Conservation (phyloP, 2,888 invertebrate genomes). For the Laspeyria flexula region DNA sequence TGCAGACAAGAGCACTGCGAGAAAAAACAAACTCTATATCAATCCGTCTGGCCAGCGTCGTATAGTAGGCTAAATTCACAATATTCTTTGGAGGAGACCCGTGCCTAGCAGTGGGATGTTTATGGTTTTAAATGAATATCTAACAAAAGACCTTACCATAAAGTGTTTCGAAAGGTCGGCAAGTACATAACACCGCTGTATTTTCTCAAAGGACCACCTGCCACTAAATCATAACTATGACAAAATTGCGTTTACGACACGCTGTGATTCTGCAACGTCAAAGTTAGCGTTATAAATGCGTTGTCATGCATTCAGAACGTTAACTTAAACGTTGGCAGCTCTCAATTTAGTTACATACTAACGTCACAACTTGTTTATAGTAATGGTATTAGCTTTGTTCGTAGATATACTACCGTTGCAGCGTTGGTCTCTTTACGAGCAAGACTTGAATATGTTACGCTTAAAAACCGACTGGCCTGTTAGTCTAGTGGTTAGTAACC, state of each 20-base stretch:
- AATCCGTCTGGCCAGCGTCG: too few species aligned
- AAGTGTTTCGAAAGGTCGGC: slow-evolving; percentile 20
- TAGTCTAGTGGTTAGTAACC: too few species aligned
- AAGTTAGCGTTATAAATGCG: slow-evolving; percentile 39
- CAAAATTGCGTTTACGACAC: slow-evolving; percentile 38
- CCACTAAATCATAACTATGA: slow-evolving; percentile 41
- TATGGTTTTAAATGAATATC: slow-evolving; percentile 3
- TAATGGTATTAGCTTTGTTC: not conserved
- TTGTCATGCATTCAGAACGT: slow-evolving; percentile 26
- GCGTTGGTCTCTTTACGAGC: too few species aligned
- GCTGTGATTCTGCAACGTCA: slow-evolving; percentile 37
- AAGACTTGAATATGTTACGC: too few species aligned
- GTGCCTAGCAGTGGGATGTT: too few species aligned
- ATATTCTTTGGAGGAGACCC: too few species aligned
- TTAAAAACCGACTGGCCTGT: too few species aligned
- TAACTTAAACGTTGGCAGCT: slow-evolving; percentile 30
- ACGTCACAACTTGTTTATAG: not conserved
- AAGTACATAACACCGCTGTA: slow-evolving; percentile 30
- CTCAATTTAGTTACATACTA: slow-evolving; percentile 33
- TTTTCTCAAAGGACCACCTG: slow-evolving; percentile 32
- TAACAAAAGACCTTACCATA: slow-evolving; percentile 25
- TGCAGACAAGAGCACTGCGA: too few species aligned
- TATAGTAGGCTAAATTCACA: too few species aligned
- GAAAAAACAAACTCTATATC: too few species aligned
- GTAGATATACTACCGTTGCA: not conserved